Evolutionary conservation across 2,113 vertebrate genomes (phyloP), one percentile per base, ranked within the genome.

Genomic region (Emydocephalus ijimae): DNA sequence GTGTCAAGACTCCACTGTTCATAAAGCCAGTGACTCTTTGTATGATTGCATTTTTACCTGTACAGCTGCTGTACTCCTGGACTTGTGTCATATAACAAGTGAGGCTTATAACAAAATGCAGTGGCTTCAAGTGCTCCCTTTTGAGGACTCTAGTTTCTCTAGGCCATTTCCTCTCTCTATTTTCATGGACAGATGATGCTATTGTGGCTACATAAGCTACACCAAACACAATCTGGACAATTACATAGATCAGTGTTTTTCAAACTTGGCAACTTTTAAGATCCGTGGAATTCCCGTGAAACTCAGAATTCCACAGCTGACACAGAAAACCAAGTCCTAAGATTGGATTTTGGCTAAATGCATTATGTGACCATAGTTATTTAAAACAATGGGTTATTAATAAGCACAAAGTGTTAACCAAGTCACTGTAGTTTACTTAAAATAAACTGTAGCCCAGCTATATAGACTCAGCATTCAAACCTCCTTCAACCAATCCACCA

Each of bases 41-140:
- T 95, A 92, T 97, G 95, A 97, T 95, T 98, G 93, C 92, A 95
- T 97, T 97, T 97, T 91, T 96, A 94, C 96, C 96, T 96, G 96
- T 94, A 94, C 92, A 97, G 93, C 94, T 97, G 95, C 91, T 95
- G 94, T 10, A 45, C 69, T 93, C 91, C 92, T 92, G 23, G 91
- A 91, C 61, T 97, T 56, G 94, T 95, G 94, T 94, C 94, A 55
- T 94, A 94, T 90, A 50, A 61, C 15, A 89, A 89, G 88, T 89
- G 43, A 26, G 26, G 29, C 57, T 48, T 90, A 43, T 5, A 90
- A 48, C 57, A 50, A 64, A 61, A 48, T 5, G 21, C 39, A 57
- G 88, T 23, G 34, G 20, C 23, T 34, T 43, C 24, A 29, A 48
- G 89, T 48, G 24, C n/a, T 64, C 24, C 43, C 57, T 90, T 7